Percentiles rank a stretch among this genome's conserved stretches.
Conservation (phyloP, 2,113 vertebrate genomes). For the Amphiprion ocellaris region DNA sequence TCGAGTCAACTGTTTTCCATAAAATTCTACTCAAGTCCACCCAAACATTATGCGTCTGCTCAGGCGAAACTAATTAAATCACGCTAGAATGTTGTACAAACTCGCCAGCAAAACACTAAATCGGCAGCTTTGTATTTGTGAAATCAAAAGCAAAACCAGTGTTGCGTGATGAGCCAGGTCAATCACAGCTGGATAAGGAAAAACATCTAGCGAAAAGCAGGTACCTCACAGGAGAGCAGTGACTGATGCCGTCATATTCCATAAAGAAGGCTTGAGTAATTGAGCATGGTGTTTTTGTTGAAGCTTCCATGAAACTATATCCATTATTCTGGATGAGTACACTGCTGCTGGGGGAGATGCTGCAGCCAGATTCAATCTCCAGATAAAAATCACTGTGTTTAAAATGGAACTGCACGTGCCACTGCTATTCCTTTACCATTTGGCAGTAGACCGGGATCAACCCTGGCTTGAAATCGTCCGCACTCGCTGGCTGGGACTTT, state of each 20-base stretch:
- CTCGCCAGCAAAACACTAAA: conserved; percentile 21
- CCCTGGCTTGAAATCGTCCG: conserved; percentile 60
- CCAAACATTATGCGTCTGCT: conserved; percentile 39
- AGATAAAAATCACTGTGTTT: conserved; percentile 74
- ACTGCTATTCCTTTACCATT: conserved; percentile 63
- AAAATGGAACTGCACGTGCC: conserved; percentile 65
- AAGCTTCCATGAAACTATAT: conserved; percentile 66
- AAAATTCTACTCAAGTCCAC: conserved; percentile 26
- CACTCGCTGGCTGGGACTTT: conserved; percentile 45
- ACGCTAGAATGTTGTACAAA: conserved; percentile 1
- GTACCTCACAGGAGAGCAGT: conserved; percentile 24
- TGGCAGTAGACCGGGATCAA: conserved; percentile 70
- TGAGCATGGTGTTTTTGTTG: conserved; percentile 66
- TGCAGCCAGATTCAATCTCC: conserved; percentile 75
- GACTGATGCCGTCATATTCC: conserved; percentile 42
- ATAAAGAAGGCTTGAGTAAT: conserved; percentile 70
- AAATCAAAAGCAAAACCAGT: conserved; percentile 30
- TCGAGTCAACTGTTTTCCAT: conserved; percentile 11
- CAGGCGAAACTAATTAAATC: conserved; percentile 60
- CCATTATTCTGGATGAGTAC: conserved; percentile 71
- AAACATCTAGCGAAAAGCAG: conserved; percentile 36
- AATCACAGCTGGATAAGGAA: conserved; percentile 30
- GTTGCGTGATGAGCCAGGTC: conserved; percentile 8
- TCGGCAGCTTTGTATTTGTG: conserved; percentile 27
- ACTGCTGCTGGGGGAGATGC: conserved; percentile 67